phyloP scores from a whole-genome alignment of 2,888 invertebrate genomes.

The Nesidiocoris tenuis region DNA sequence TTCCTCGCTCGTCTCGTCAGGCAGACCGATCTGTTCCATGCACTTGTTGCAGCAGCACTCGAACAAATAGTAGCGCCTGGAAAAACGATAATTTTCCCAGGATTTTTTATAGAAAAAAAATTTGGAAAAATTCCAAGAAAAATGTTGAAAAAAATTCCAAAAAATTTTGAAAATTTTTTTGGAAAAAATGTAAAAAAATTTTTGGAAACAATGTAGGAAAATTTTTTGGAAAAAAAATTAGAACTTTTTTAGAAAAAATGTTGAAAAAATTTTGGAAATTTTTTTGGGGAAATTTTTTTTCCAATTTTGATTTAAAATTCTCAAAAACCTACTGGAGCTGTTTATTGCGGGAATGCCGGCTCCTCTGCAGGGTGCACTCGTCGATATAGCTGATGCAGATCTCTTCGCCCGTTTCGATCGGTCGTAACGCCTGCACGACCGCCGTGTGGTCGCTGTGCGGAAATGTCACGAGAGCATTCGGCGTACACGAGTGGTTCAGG shows the following conservation, averaged over 20 bases:
- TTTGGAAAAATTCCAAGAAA: not conserved
- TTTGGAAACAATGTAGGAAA: no score
- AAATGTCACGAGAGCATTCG: constrained; percentile 84
- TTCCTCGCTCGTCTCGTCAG: constrained; percentile 78
- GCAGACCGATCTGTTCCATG: constrained; percentile 67
- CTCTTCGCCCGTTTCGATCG: constrained; percentile 79
- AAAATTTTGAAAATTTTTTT: no score
- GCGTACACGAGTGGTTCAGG: constrained; percentile 88
- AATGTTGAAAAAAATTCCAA: constrained; percentile 1
- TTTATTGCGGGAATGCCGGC: constrained; percentile 84
- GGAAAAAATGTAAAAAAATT: no score
- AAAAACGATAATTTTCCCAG: constrained; percentile 48
- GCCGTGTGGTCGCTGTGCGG: constrained; percentile 77
- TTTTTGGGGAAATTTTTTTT: no score
- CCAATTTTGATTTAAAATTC: no score
- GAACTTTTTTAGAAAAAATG: not conserved
- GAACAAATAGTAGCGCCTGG: constrained; percentile 78
- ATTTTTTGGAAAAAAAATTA: not conserved
- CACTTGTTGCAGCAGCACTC: constrained; percentile 81
- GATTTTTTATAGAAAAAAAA: not conserved
- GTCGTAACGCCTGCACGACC: constrained; percentile 68
- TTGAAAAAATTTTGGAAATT: no score
- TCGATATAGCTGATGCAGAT: constrained; percentile 88
- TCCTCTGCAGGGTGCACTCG: constrained; percentile 75
- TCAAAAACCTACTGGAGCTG: constrained; percentile 63